Evolutionary conservation across 1,140 invertebrate genomes (phyloP), one percentile per base, ranked within the genome.

Genomic region (Lucilia sericata): DNA sequence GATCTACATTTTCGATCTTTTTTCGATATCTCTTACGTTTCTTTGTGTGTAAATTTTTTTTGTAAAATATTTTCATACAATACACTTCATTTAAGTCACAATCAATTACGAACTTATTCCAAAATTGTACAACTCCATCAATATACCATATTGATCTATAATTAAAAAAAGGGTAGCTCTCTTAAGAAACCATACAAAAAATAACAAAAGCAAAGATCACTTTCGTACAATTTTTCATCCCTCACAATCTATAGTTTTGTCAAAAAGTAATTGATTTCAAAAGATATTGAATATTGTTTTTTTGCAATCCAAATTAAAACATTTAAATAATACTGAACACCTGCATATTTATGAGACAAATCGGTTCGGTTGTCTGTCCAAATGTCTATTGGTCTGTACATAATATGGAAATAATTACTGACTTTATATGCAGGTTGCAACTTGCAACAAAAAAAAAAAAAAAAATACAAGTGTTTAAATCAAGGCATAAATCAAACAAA

Each of bases 291-390:
- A 70, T 42, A 60, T 60, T 17, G 25, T 30, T 30, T 70, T n/a
- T 70, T 70, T 70, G 65, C 65, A 12, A 13, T 21, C 5, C 21
- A 70, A 70, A 70, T 21, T 70, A n/a, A 70, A 21, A 70, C 21
- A 19, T 70, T 70, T 70, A 21, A 70, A 70, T 70, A 10, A 70
- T 8, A 70, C 65, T 21, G 65, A 70, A 70, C 65, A 70, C 65
- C 65, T 70, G 65, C 65, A 70, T 60, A 60, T 60, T 5, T 60
- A 7, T n/a, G 42, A 42, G 42, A 42, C 42, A 42, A 42, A 10
- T 8, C 7, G 5, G 42, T 42, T 10, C 5, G 2, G n/a, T n/a
- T 17, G 14, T n/a, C 14, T 17, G 55, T n/a, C 14, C n/a, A 7
- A 2, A 14, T 60, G 14, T 60, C 19, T 70, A 12, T 70, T 21